phyloP scores from a whole-genome alignment of 2,797 vertebrate genomes.

The Diplodus sargus region DNA sequence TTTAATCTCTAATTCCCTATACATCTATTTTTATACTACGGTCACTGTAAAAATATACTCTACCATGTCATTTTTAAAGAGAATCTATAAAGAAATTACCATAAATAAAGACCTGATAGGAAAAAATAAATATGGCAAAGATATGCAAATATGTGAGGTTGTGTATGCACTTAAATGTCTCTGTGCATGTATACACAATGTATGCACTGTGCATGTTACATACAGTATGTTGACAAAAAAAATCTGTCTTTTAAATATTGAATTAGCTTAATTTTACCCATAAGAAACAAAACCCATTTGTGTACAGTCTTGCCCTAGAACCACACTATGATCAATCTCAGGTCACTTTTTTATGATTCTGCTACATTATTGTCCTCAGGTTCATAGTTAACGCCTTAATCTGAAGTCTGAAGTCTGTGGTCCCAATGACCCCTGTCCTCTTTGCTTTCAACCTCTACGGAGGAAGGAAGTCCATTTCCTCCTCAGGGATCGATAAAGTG shows the following conservation, averaged over 20 bases:
- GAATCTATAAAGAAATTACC: not conserved
- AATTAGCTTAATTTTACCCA: not conserved
- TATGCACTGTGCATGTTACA: not conserved
- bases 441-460: not conserved
- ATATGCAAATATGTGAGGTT: not conserved
- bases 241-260: not conserved
- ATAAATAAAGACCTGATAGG: not conserved
- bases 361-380: not conserved
- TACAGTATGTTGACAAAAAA: not conserved
- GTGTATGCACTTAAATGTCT: too few relatives aligned
- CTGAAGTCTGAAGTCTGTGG: not conserved
- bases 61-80: not conserved
- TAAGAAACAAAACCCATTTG: too few relatives aligned
- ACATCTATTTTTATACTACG: not conserved
- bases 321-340: not conserved
- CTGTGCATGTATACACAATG: not conserved
- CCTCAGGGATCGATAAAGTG: slow-evolving; percentile 56
- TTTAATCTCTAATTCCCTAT: not conserved
- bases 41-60: not conserved
- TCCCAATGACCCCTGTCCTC: slow-evolving; percentile 16
- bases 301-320: not conserved
- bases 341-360: not conserved
- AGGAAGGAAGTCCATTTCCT: slow-evolving; percentile 22
- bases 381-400: slow-evolving; percentile 22
- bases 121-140: not conserved